These are phyloP conservation scores for Diadophis punctatus DNA, from an alignment of 2,113 vertebrate genomes.

Conservation along the genomic window DNA sequence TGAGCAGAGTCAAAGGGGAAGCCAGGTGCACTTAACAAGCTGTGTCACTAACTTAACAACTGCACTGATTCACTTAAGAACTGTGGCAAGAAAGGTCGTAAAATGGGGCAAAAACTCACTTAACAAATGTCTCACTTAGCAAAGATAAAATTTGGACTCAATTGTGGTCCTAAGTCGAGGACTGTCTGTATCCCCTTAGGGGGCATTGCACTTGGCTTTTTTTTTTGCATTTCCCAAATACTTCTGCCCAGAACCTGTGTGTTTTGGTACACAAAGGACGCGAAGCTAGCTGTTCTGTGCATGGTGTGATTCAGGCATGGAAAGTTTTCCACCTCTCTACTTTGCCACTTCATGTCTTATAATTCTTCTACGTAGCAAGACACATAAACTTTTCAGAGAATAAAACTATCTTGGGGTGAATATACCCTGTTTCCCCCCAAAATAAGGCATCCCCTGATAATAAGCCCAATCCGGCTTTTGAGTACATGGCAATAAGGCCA, in stretches of 20 bases:
- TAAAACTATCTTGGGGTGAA: not conserved
- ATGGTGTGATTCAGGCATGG: not conserved
- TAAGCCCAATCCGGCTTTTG: too few species aligned
- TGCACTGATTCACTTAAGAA: too few species aligned
- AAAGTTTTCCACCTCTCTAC: not conserved
- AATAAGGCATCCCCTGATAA: too few species aligned
- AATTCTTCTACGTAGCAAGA: not conserved
- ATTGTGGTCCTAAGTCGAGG: not conserved
- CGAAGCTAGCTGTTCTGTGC: not conserved
- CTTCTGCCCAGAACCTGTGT: not conserved
- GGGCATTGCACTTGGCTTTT: not conserved
- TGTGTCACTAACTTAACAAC: too few species aligned
- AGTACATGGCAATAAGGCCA: too few species aligned
- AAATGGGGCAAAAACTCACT: too few species aligned
- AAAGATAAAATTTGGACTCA: not conserved
- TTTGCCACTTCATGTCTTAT: not conserved
- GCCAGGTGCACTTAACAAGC: too few species aligned
- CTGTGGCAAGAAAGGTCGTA: not conserved
- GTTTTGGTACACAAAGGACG: not conserved
- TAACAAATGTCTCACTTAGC: not conserved
- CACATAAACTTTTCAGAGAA: fast-evolving
- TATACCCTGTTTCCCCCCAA: too few species aligned
- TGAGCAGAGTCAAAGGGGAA: too few species aligned
- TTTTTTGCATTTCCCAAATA: not conserved
- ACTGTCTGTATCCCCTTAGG: not conserved